Evolutionary conservation across 2,113 vertebrate species (phyloP).

Genomic region (Vireo altiloquus): DNA sequence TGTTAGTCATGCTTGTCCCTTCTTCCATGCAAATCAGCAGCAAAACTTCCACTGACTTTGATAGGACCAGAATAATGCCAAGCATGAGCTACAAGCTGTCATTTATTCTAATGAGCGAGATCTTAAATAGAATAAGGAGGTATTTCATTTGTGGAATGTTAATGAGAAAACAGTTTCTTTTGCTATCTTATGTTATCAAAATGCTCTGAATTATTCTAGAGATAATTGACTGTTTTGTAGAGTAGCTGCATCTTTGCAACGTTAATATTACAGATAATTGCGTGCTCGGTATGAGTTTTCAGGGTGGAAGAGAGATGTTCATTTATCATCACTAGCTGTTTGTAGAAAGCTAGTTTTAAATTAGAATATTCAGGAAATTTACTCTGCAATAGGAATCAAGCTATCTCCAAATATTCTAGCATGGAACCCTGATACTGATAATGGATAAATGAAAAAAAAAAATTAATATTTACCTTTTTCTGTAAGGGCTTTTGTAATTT

Average conservation of each 20-base stretch:
- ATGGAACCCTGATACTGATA: not conserved
- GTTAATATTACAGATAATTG: conserved; percentile 17
- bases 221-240: conserved; percentile 14
- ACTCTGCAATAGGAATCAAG: not conserved
- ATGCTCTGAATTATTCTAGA: conserved; percentile 39
- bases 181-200: conserved; percentile 36
- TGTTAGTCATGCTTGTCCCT: conserved; percentile 18
- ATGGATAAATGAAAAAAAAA: conserved; percentile 21
- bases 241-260: not conserved
- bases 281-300: not conserved
- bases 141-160: conserved; percentile 39
- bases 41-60: conserved; percentile 18
- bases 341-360: conserved; percentile 46
- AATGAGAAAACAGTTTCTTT: conserved; percentile 27
- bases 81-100: conserved; percentile 59
- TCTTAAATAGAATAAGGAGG: conserved; percentile 20
- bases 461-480: conserved; percentile 19
- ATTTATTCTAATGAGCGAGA: conserved; percentile 51
- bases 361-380: conserved; percentile 31
- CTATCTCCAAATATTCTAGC: conserved; percentile 45
- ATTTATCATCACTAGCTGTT: conserved; percentile 14
- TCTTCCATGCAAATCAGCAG: conserved; percentile 10
- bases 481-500: not conserved
- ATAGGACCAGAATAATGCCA: not conserved
- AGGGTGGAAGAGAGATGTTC: not conserved